Evolutionary conservation across 2,888 invertebrate genomes (phyloP).

Genomic region (Hypsopygia costalis): DNA sequence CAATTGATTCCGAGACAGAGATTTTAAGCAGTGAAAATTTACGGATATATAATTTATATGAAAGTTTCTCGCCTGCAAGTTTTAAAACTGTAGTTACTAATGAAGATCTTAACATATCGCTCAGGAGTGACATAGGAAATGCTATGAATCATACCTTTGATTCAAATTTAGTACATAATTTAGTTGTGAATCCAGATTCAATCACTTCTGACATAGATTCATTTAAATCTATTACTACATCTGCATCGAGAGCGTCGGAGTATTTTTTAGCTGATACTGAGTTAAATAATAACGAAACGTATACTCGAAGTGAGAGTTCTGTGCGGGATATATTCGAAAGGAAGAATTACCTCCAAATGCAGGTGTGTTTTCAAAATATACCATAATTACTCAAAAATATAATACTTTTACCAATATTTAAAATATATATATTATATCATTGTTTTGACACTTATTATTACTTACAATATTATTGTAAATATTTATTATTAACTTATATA

Average conservation of each 20-base stretch:
- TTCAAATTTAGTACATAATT: constrained; percentile 15
- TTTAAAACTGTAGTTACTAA: constrained; percentile 31
- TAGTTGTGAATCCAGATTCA: too few species aligned
- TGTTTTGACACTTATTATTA: too few species aligned
- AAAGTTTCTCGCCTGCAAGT: constrained; percentile 29
- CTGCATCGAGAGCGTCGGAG: constrained; percentile 48
- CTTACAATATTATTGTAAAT: too few species aligned
- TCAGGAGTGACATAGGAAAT: constrained; percentile 30
- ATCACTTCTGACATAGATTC: constrained; percentile 45
- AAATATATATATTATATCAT: too few species aligned
- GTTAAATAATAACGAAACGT: constrained; percentile 21
- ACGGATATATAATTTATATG: constrained; percentile 18
- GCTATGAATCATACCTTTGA: constrained; percentile 36
- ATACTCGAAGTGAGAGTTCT: constrained; percentile 24
- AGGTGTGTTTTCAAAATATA: constrained; percentile 24
- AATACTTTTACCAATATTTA: too few species aligned
- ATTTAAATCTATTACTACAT: constrained; percentile 46
- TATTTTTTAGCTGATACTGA: constrained; percentile 48
- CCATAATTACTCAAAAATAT: too few species aligned
- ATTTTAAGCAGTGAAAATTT: constrained; percentile 27
- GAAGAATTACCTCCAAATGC: constrained; percentile 34
- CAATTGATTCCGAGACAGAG: constrained; percentile 30
- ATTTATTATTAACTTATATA: too few species aligned
- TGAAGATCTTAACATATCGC: constrained; percentile 25
- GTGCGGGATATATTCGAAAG: constrained; percentile 57